These are phyloP conservation scores for Chymomyza costata DNA, from an alignment of 1,140 invertebrate species.

Conservation along the genomic window DNA sequence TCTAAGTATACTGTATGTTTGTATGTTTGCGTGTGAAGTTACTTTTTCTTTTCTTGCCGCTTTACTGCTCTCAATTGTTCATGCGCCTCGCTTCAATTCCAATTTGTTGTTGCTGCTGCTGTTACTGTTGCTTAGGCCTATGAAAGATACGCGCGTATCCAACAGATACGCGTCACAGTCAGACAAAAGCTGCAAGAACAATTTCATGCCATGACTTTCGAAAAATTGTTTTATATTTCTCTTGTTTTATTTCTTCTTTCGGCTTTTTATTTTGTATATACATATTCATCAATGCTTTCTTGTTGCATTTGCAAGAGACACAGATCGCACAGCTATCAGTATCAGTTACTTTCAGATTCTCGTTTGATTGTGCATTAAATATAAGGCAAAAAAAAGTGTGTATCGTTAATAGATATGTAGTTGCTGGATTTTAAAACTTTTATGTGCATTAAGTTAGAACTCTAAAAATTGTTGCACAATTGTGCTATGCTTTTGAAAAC, in stretches of 20 bases:
- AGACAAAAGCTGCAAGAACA: slow-evolving; percentile 40
- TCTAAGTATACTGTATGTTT: slow-evolving; percentile 15
- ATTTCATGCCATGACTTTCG: slow-evolving; percentile 67
- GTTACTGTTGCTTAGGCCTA: slow-evolving; percentile 44
- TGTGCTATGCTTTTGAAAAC: too few species aligned
- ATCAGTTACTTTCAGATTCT: slow-evolving; percentile 34
- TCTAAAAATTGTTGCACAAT: too few species aligned
- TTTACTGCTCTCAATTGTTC: slow-evolving; percentile 66
- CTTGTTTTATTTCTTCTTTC: background rate
- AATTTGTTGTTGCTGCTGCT: slow-evolving; percentile 8
- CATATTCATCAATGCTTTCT: too few species aligned
- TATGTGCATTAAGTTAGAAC: too few species aligned
- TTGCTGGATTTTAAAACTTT: too few species aligned
- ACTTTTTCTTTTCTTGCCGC: slow-evolving; percentile 68
- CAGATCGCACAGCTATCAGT: slow-evolving; percentile 16
- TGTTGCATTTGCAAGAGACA: too few species aligned
- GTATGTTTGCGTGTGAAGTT: slow-evolving; percentile 49
- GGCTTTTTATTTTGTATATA: background rate
- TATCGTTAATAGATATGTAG: too few species aligned
- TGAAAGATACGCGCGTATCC: slow-evolving; percentile 11
- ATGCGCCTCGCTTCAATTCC: slow-evolving; percentile 10
- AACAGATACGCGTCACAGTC: slow-evolving; percentile 51
- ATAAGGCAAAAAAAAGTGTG: too few species aligned
- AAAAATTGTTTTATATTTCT: slow-evolving; percentile 25
- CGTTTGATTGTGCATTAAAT: too few species aligned